Conservation (phyloP, 1,140 invertebrate species). For the Eufriesea mexicana region DNA sequence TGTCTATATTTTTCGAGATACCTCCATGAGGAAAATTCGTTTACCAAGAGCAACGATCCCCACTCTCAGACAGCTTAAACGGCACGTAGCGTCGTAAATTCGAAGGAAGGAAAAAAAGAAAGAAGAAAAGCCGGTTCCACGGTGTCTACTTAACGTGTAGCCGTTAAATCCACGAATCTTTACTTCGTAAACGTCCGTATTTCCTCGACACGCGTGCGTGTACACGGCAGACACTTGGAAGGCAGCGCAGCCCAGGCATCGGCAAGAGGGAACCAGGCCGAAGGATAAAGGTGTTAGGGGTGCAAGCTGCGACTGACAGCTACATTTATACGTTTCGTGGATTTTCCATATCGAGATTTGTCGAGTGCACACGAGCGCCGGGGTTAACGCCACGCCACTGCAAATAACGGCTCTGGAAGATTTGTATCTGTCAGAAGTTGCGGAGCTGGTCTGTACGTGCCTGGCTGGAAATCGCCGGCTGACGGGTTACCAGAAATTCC, state of each 20-base stretch:
- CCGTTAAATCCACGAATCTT: background rate
- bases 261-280: slow-evolving; percentile 37
- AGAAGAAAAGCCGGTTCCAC: background rate
- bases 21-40: slow-evolving; percentile 9
- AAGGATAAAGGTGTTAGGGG: slow-evolving; percentile 69
- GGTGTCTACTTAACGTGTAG: slow-evolving; percentile 5
- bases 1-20: too few species aligned
- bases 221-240: slow-evolving; percentile 24
- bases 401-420: slow-evolving; percentile 77
- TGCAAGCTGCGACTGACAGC: slow-evolving; percentile 78
- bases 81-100: background rate
- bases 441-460: slow-evolving; percentile 67
- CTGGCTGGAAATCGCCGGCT: slow-evolving; percentile 62
- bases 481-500: slow-evolving; percentile 64
- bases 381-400: slow-evolving; percentile 69
- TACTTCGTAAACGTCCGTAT: slow-evolving; percentile 9
- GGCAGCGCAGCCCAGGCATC: background rate
- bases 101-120: background rate
- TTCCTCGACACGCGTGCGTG: slow-evolving; percentile 18
- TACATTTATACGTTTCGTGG: slow-evolving; percentile 80
- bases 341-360: slow-evolving; percentile 81
- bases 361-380: slow-evolving; percentile 70
- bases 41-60: background rate
- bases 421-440: slow-evolving; percentile 80
- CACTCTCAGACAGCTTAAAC: background rate